phyloP scores from a whole-genome alignment of 2,797 vertebrate genomes.

The Synanceia verrucosa region DNA sequence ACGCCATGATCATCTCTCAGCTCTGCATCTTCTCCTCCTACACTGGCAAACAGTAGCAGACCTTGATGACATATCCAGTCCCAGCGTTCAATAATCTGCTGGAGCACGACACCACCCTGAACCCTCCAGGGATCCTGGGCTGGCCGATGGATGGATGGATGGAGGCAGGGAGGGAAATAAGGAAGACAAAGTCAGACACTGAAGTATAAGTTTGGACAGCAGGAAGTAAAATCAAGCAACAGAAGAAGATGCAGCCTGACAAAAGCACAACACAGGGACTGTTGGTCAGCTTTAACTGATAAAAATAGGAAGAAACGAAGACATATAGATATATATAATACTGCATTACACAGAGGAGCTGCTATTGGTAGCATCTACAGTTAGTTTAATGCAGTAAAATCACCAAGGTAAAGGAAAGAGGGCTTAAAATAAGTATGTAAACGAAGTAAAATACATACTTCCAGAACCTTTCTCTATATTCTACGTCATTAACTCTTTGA shows the following conservation, averaged over 20 bases:
- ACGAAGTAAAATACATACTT: too few species aligned
- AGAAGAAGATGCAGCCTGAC: conserved; percentile 1
- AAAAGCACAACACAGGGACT: background rate
- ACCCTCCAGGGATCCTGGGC: conserved; percentile 37
- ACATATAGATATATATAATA: too few species aligned
- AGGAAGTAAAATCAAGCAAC: background rate
- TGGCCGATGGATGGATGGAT: conserved; percentile 1
- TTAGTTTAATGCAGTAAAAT: too few species aligned
- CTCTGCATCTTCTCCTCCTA: conserved; percentile 13
- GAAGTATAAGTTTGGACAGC: background rate
- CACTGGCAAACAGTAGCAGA: conserved; percentile 42
- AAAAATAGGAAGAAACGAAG: background rate
- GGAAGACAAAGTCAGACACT: background rate
- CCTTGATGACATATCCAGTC: conserved; percentile 38
- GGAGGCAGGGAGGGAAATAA: background rate
- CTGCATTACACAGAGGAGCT: too few species aligned
- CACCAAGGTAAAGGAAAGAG: too few species aligned
- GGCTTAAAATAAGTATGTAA: too few species aligned
- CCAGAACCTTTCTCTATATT: too few species aligned
- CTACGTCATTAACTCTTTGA: too few species aligned
- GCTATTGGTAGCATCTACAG: too few species aligned
- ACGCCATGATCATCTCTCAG: background rate
- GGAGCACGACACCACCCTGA: conserved; percentile 44
- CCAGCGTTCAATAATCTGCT: conserved; percentile 59
- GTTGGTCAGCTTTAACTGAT: background rate